Percentiles rank a stretch among this genome's conserved stretches.
Conservation (phyloP, 1,140 invertebrate genomes). For the Mycetomoellerius zeteki region DNA sequence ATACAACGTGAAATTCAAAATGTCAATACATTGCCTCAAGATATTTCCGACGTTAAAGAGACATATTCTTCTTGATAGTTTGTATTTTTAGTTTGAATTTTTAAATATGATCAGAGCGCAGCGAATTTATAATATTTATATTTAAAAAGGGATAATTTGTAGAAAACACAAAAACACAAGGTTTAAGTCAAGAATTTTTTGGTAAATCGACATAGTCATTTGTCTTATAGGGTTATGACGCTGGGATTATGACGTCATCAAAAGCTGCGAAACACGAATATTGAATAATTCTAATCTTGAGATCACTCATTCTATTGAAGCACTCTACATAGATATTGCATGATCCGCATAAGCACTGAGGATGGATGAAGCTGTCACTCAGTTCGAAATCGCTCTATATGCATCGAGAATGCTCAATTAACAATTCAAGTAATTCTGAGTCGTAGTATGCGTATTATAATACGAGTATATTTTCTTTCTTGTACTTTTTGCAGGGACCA, state of each 20-base stretch:
- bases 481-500: neutral
- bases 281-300: conserved; percentile 37
- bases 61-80: neutral
- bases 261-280: conserved; percentile 24
- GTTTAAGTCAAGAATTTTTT: neutral
- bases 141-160: neutral
- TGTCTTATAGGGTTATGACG: neutral
- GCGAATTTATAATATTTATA: neutral
- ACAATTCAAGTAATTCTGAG: conserved; percentile 28
- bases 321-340: conserved; percentile 38
- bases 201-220: neutral
- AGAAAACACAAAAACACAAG: neutral
- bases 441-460: neutral
- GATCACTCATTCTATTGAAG: conserved; percentile 43
- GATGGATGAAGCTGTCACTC: conserved; percentile 56
- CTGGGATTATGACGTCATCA: neutral
- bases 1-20: neutral
- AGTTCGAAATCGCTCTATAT: conserved; percentile 17
- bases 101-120: neutral
- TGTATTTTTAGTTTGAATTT: neutral
- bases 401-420: conserved; percentile 51
- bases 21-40: neutral
- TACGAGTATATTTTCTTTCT: conserved; percentile 23
- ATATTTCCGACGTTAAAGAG: neutral
- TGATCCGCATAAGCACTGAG: conserved; percentile 31